These are phyloP conservation scores for Catharus bicknelli DNA, from an alignment of 2,113 vertebrate genomes.

Conservation along the genomic window DNA sequence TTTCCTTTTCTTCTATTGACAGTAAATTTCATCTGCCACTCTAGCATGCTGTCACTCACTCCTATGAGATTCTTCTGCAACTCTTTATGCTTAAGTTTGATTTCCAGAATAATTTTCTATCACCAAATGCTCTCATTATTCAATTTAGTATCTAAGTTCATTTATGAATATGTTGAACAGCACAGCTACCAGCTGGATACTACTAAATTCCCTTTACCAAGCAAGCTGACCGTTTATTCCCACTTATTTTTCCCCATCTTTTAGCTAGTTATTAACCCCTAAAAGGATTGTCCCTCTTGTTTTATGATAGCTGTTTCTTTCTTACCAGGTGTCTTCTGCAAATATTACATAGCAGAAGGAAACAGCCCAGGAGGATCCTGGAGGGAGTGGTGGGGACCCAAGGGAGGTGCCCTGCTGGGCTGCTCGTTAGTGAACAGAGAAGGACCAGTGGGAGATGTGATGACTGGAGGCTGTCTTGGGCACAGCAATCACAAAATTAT, in stretches of 20 bases:
- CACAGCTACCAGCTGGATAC: slow-evolving; percentile 48
- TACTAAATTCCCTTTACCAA: background rate
- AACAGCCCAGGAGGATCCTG: background rate
- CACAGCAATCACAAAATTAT: background rate
- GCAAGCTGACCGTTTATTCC: slow-evolving; percentile 28
- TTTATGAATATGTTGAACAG: slow-evolving; percentile 52
- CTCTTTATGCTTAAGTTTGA: slow-evolving; percentile 33
- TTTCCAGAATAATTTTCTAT: slow-evolving; percentile 57
- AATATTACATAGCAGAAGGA: background rate
- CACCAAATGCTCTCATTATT: slow-evolving; percentile 60
- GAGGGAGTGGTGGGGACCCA: background rate
- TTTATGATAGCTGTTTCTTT: background rate
- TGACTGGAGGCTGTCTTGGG: background rate
- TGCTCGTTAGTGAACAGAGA: background rate
- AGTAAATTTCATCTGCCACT: slow-evolving; percentile 65
- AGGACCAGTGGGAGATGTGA: background rate
- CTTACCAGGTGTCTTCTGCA: background rate
- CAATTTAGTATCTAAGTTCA: slow-evolving; percentile 54
- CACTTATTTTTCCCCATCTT: slow-evolving; percentile 12
- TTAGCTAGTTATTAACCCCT: slow-evolving; percentile 26
- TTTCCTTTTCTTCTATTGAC: slow-evolving; percentile 59
- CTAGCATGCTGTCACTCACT: slow-evolving; percentile 62
- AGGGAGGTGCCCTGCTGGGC: background rate
- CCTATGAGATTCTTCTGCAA: slow-evolving; percentile 36
- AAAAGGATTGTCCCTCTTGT: background rate